Evolutionary conservation across 2,797 vertebrate species (phyloP), one percentile per base, ranked within the genome.

Genomic region (Rhinatrema bivittatum): DNA sequence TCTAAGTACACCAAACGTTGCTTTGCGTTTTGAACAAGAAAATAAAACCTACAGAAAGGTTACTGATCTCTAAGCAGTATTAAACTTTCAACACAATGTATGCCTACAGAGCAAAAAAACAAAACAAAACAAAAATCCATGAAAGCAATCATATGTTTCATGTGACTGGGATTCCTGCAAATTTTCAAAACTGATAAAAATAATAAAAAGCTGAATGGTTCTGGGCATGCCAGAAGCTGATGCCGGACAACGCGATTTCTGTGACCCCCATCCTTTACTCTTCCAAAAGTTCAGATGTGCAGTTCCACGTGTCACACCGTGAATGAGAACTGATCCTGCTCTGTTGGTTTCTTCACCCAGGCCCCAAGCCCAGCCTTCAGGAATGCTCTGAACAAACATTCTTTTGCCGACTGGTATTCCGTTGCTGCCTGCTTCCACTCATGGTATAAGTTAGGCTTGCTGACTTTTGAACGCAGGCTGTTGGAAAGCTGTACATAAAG

Each of bases 261-360:
- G n/a, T n/a, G n/a, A n/a, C n/a, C n/a, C n/a, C n/a, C n/a, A n/a
- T n/a, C n/a, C n/a, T n/a, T n/a, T n/a, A n/a, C n/a, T n/a, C n/a
- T n/a, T n/a, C n/a, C n/a, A n/a, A n/a, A n/a, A n/a, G n/a, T 60
- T 60, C 65, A 36, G 57, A 66, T 3, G 66, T 43, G 49, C 33
- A 61, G 50, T 53, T 50, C 51, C 8, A 34, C 30, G 32, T 14
- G 25, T 58, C 42, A 81, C 42, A 57, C 46, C 0, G 76, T 74
- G 44, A 95, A 87, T 8, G 87, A 86, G 80, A 98, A 98, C 77
- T 97, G 94, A 84, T 98, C 95, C 79, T 98, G 95, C 68, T 98
- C 94, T 2, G 89, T 93, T 53, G 94, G 95, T 55, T 98, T 98
- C 70, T 98, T 93, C 63, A 98, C 91, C 95, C 95, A 98, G 60